A percentile compares a stretch with the other conserved stretches of the same genome.
phyloP scores from a whole-genome alignment of 2,113 vertebrate genomes.

The Corvus cornix region DNA sequence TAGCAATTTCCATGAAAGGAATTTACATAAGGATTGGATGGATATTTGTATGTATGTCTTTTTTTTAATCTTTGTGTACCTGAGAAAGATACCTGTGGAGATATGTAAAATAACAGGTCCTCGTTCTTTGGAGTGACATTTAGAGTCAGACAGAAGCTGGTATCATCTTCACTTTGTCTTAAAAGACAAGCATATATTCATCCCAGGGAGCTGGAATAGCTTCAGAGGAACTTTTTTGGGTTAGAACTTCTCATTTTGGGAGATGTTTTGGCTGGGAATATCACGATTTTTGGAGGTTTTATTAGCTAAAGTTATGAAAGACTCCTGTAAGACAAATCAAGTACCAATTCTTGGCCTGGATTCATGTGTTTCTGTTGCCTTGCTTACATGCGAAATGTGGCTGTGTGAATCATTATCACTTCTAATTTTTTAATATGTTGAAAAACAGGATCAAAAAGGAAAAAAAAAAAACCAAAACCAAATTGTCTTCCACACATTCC shows the following conservation, averaged over 20 bases:
- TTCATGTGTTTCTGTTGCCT: not conserved
- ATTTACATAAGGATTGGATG: not conserved
- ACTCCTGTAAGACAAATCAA: not conserved
- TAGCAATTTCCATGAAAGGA: not conserved
- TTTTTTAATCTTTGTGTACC: not conserved
- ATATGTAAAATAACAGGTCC: not conserved
- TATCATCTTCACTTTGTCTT: not conserved
- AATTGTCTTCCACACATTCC: not conserved
- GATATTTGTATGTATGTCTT: not conserved
- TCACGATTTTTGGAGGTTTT: not conserved
- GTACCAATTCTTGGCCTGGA: not conserved
- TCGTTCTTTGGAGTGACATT: not conserved
- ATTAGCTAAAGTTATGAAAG: not conserved
- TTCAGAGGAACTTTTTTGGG: not conserved
- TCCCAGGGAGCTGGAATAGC: not conserved
- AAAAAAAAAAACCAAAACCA: not conserved
- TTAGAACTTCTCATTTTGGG: not conserved
- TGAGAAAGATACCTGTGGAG: not conserved
- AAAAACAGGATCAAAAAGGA: not conserved
- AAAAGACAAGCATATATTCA: not conserved
- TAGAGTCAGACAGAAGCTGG: not conserved
- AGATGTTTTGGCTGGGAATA: not conserved
- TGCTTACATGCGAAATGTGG: not conserved
- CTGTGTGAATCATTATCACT: slow-evolving; percentile 10
- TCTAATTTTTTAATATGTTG: not conserved